Base-by-base conservation (phyloP, 2,113 vertebrate genomes). In the Tragelaphus buxtoni region DNA sequence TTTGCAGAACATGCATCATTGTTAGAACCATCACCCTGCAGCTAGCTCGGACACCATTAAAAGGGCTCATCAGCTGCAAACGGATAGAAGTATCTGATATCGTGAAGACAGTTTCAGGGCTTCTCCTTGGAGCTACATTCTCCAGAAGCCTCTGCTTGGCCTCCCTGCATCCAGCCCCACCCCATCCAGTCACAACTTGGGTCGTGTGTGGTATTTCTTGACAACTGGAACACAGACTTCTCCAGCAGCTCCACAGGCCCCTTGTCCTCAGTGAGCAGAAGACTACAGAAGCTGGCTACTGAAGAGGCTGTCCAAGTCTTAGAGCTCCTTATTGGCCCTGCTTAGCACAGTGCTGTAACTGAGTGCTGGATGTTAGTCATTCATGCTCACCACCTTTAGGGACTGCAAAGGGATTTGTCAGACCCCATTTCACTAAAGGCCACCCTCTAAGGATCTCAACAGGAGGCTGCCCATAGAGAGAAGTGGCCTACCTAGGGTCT, bases 351-450 rank as follows among this genome's bases (percentile, higher is more conserved):
- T 99, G 98, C 98, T 99, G 95, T 80, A 77, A 47, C 91, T 58
- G 99, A 99, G 98, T 99, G 99, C 74, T 99, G 99, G 22, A 99
- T 99, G 95, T 99, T 99, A 92, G 98, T 99, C 99, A 99, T 99
- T 96, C 5, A 1, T 93, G 63, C 79, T 91, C 28, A 60, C 63
- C 79, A 84, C 83, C 45, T 42, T 1, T 69, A 95, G 80, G 42
- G 45, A 94, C 55, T 77, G 6, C 63, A 92, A 39, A 95, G 76
- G 49, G 61, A 77, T 90, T 88, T 96, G 30, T 92, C 53, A 89
- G 63, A 72, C 74, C 84, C 58, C n/a, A 65, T 53, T 88, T 96
- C 56, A 81, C 80, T 92, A 90, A 90, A 49, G 72, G 35, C 55
- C 47, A 65, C 60, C 61, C 85, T 91, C n/a, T 96, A 95, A 96